Percentiles rank a stretch among this genome's conserved stretches.
phyloP scores from a whole-genome alignment of 37 sponge, comb jelly and placozoan genomes.

The Geodia barretti region DNA sequence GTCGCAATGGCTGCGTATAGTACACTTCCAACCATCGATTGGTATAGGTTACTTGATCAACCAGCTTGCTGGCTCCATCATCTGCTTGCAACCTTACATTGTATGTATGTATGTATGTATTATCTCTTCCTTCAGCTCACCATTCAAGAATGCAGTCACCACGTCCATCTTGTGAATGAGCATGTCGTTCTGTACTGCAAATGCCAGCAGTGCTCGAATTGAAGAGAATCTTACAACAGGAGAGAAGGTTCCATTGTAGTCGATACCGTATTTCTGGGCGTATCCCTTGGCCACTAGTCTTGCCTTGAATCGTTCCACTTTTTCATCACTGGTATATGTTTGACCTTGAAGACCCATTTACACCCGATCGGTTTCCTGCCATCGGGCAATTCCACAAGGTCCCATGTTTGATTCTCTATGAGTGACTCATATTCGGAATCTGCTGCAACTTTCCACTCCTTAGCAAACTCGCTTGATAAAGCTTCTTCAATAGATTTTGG shows the following conservation, averaged over 20 bases:
- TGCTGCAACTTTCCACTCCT: slow-evolving; percentile 8
- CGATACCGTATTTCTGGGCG: slow-evolving; percentile 24
- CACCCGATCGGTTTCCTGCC: neutral
- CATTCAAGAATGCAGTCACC: slow-evolving; percentile 51
- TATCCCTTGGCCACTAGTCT: slow-evolving; percentile 38
- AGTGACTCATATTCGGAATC: slow-evolving; percentile 29
- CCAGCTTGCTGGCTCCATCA: slow-evolving; percentile 54
- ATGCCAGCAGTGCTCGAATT: slow-evolving; percentile 40
- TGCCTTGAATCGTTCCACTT: slow-evolving; percentile 4
- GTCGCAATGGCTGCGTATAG: slow-evolving; percentile 38
- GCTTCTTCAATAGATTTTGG: slow-evolving; percentile 16
- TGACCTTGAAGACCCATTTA: slow-evolving; percentile 16
- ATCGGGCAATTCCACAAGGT: neutral
- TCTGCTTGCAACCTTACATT: slow-evolving; percentile 44
- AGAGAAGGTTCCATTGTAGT: slow-evolving; percentile 39
- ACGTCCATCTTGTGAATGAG: slow-evolving; percentile 43
- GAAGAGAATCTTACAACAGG: slow-evolving; percentile 35
- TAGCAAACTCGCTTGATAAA: neutral
- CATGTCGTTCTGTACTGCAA: slow-evolving; percentile 47
- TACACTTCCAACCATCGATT: slow-evolving; percentile 70
- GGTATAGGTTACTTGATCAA: slow-evolving; percentile 40
- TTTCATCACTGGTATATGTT: slow-evolving; percentile 1
- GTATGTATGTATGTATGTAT: slow-evolving; percentile 42
- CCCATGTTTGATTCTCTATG: slow-evolving; percentile 14
- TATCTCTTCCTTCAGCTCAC: slow-evolving; percentile 25